These are phyloP conservation scores for Hymenochirus boettgeri DNA, from an alignment of 2,113 vertebrate genomes.

Conservation along the genomic window DNA sequence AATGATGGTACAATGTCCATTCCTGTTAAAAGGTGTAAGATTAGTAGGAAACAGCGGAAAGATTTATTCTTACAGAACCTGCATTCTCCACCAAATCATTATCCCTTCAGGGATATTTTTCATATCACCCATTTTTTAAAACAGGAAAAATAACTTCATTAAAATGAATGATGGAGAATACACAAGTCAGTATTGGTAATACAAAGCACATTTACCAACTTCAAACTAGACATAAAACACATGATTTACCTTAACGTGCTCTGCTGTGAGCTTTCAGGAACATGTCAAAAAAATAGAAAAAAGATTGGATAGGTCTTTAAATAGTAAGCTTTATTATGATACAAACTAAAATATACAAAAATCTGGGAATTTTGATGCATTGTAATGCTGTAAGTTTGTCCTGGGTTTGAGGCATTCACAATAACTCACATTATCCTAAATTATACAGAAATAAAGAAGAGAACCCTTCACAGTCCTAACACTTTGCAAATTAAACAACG, in stretches of 20 bases:
- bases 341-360: slow-evolving; percentile 32
- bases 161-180: slow-evolving; percentile 20
- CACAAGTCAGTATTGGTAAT: slow-evolving; percentile 12
- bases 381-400: background rate
- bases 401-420: slow-evolving; percentile 11
- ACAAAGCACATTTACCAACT: slow-evolving; percentile 24
- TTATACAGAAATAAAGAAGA: background rate
- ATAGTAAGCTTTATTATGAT: slow-evolving; percentile 29
- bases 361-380: slow-evolving; percentile 8
- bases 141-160: slow-evolving; percentile 15
- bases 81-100: background rate
- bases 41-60: no score
- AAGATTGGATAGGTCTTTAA: slow-evolving; percentile 36
- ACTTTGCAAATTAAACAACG: background rate
- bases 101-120: background rate
- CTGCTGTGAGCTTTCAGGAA: slow-evolving; percentile 38
- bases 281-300: slow-evolving; percentile 37
- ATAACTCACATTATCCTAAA: background rate
- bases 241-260: slow-evolving; percentile 32
- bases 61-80: background rate
- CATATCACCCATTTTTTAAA: slow-evolving; percentile 15
- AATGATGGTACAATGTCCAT: no score
- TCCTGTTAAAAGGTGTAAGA: background rate
- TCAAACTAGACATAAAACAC: slow-evolving; percentile 31
- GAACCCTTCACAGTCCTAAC: background rate